These are phyloP conservation scores for Teinopalpus imperialis DNA, from an alignment of 2,888 invertebrate genomes.

Conservation along the genomic window DNA sequence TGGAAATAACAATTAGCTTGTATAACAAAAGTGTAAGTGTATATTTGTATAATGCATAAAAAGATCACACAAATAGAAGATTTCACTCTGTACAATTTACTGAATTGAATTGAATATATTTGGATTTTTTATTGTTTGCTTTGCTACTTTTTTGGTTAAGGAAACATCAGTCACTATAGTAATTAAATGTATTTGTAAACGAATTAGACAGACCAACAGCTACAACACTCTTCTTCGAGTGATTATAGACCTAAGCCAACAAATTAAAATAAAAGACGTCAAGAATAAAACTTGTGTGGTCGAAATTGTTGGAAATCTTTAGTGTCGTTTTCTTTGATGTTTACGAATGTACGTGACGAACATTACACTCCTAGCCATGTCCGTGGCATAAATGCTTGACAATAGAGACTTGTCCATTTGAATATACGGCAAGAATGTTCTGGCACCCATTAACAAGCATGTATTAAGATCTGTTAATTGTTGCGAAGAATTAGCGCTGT, in stretches of 20 bases:
- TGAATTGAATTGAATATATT: too few relatives aligned
- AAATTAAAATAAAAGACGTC: slow-evolving; percentile 33
- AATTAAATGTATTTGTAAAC: slow-evolving; percentile 16
- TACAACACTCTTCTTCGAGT: slow-evolving; percentile 15
- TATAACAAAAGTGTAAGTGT: too few relatives aligned
- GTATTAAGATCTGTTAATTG: slow-evolving; percentile 62
- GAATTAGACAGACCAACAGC: slow-evolving; percentile 24
- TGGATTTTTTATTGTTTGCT: too few relatives aligned
- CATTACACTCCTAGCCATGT: slow-evolving; percentile 34
- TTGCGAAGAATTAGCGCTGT: slow-evolving; percentile 59
- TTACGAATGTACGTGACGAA: slow-evolving; percentile 53
- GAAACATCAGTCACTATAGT: slow-evolving; percentile 4
- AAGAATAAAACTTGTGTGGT: slow-evolving; percentile 32
- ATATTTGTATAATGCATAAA: too few relatives aligned
- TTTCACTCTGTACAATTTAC: too few relatives aligned
- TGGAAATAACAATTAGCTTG: too few relatives aligned
- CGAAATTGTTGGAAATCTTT: slow-evolving; percentile 37
- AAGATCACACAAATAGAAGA: too few relatives aligned
- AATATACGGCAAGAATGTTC: slow-evolving; percentile 45
- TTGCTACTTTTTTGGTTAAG: neutral
- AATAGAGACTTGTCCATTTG: slow-evolving; percentile 54
- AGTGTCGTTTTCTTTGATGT: slow-evolving; percentile 45
- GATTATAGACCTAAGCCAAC: slow-evolving; percentile 24
- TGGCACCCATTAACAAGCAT: slow-evolving; percentile 29
- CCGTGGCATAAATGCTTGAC: slow-evolving; percentile 58